Percentiles rank a stretch among this genome's conserved stretches.
Conservation (phyloP, 2,888 invertebrate species). For the Scelioninae gen. 2 region DNA sequence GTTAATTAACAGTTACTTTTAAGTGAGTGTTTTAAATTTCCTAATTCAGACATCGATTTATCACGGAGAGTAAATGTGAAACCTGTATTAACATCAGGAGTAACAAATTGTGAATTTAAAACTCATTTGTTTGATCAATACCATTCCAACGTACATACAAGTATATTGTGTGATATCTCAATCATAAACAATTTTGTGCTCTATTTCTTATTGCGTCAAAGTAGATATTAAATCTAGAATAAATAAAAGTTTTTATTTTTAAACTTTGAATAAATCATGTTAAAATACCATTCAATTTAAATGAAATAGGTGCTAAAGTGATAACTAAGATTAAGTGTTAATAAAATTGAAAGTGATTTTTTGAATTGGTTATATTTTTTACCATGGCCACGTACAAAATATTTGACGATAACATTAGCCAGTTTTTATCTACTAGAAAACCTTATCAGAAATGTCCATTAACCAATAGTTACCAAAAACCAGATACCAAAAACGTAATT, state of each 20-base stretch:
- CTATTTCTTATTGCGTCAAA: too few relatives aligned
- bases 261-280: background rate
- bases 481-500: slow-evolving; percentile 4
- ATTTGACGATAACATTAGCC: slow-evolving; percentile 48
- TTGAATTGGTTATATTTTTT: background rate
- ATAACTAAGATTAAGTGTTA: background rate
- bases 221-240: too few relatives aligned
- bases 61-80: background rate
- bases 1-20: background rate
- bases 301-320: background rate
- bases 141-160: background rate
- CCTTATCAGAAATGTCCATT: background rate
- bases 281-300: background rate
- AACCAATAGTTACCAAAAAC: too few relatives aligned
- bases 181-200: background rate
- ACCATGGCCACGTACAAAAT: slow-evolving; percentile 41
- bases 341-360: background rate
- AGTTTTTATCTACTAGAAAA: slow-evolving; percentile 39
- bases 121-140: slow-evolving; percentile 40
- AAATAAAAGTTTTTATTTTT: too few relatives aligned
- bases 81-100: slow-evolving; percentile 7
- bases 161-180: background rate
- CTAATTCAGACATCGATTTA: background rate
- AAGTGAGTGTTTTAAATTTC: background rate
- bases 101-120: background rate